Percentiles rank a stretch among this genome's conserved stretches.
Evolutionary conservation across 2,797 vertebrate genomes (phyloP).

Genomic region (Acanthis flammea): DNA sequence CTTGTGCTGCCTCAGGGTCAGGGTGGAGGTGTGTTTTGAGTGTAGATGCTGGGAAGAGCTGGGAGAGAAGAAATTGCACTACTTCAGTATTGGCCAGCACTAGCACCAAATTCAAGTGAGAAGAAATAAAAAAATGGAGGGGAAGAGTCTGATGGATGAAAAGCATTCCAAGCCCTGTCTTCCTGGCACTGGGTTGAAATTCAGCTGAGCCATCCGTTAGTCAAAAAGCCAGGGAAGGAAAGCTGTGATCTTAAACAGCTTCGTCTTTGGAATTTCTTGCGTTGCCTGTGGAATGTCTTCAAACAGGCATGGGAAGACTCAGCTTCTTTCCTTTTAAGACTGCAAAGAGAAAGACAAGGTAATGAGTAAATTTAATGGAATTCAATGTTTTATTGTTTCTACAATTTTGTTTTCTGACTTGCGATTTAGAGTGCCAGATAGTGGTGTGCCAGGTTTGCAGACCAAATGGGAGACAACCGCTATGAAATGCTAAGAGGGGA

Average conservation of each 20-base stretch:
- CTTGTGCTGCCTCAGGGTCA: neutral
- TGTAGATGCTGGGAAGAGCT: neutral
- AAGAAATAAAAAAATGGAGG: neutral
- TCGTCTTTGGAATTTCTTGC: neutral
- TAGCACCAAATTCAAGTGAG: conserved; percentile 41
- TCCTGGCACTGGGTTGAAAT: neutral
- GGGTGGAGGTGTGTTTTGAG: neutral
- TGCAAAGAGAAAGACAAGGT: conserved; percentile 20
- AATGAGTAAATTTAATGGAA: neutral
- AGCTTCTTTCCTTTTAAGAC: conserved; percentile 83
- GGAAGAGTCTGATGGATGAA: neutral
- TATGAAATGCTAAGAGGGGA: neutral
- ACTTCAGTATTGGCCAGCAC: neutral
- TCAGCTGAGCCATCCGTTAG: neutral
- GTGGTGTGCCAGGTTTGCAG: neutral
- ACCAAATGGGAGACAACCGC: neutral
- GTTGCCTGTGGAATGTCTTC: neutral
- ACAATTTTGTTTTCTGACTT: neutral
- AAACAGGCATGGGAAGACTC: conserved; percentile 81
- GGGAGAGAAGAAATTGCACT: neutral
- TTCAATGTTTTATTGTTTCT: neutral
- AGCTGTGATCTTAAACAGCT: neutral
- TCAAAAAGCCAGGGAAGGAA: neutral
- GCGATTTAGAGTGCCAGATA: rapidly evolving
- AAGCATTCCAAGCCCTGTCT: neutral